These are phyloP conservation scores for Xenopus petersii DNA, from an alignment of 2,797 vertebrate species.

Conservation along the genomic window DNA sequence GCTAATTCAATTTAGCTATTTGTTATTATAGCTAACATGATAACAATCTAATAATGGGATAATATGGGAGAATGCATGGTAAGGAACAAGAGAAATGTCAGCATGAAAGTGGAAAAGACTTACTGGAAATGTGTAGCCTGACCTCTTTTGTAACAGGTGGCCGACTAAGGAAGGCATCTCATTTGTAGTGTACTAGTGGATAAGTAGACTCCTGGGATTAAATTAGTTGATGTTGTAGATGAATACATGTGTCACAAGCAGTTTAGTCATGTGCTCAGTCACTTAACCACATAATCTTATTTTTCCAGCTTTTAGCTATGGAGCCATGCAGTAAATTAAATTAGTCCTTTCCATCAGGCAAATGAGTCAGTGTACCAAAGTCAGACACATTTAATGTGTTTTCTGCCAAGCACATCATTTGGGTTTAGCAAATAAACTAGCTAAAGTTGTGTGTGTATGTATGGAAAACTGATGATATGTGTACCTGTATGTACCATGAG, in stretches of 20 bases:
- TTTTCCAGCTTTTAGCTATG: slow-evolving; percentile 40
- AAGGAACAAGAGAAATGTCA: slow-evolving; percentile 14
- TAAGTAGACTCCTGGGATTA: slow-evolving; percentile 28
- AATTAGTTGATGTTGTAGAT: slow-evolving; percentile 39
- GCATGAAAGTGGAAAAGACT: slow-evolving; percentile 15
- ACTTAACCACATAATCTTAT: slow-evolving; percentile 44
- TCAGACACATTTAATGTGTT: too few species aligned
- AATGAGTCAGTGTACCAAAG: slow-evolving; percentile 18
- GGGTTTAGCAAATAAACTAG: too few species aligned
- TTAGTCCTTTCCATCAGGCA: slow-evolving; percentile 30
- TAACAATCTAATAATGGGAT: not conserved
- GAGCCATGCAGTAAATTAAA: slow-evolving; percentile 39
- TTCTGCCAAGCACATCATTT: too few species aligned
- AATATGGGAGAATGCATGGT: slow-evolving; percentile 1
- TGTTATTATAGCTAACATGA: slow-evolving; percentile 11
- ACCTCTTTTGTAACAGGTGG: slow-evolving; percentile 26
- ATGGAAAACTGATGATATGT: too few species aligned
- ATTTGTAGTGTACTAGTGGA: slow-evolving; percentile 23
- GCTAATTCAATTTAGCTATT: slow-evolving; percentile 22
- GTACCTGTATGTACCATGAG: too few species aligned
- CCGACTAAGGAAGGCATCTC: slow-evolving; percentile 33
- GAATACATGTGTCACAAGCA: slow-evolving; percentile 36
- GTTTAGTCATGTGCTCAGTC: slow-evolving; percentile 37
- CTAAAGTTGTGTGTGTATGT: too few species aligned
- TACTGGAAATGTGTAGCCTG: slow-evolving; percentile 19